These are phyloP conservation scores for Gymnothorax javanicus DNA, from an alignment of 2,797 vertebrate genomes.

Conservation along the genomic window DNA sequence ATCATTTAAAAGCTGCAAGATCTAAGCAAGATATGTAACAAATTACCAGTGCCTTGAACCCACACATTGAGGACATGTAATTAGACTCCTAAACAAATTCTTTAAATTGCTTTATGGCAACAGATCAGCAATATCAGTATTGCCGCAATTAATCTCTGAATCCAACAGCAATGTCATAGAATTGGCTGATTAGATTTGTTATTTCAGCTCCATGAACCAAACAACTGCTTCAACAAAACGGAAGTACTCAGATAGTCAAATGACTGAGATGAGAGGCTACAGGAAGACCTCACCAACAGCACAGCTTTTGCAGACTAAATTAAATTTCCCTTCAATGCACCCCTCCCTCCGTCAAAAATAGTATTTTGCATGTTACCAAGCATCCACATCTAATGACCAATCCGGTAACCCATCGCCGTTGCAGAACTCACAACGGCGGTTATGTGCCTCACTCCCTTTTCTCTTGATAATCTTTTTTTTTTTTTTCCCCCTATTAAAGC, in stretches of 20 bases:
- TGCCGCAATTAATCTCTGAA: background rate
- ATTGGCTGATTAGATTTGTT: background rate
- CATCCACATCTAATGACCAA: background rate
- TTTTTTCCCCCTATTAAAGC: background rate
- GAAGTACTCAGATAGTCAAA: background rate
- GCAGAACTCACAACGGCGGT: background rate
- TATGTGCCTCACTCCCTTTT: background rate
- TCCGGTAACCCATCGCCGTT: background rate
- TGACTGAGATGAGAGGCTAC: background rate
- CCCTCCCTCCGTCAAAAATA: background rate
- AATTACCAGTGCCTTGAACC: conserved; percentile 57
- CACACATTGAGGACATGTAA: conserved; percentile 61
- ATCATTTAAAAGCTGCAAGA: conserved; percentile 43
- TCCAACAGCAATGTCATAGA: background rate
- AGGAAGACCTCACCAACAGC: background rate
- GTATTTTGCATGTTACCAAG: conserved; percentile 3
- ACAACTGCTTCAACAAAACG: background rate
- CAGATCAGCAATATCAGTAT: conserved; percentile 29
- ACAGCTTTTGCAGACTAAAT: background rate
- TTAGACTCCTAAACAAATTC: conserved; percentile 49
- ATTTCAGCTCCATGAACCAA: conserved; percentile 14
- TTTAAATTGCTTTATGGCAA: conserved; percentile 47
- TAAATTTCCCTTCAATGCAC: background rate
- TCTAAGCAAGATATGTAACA: conserved; percentile 45
- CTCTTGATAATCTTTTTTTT: background rate